Evolutionary conservation across 53 echinoderm and acorn worm species (phyloP).

Genomic region (Echinometra lucunter): DNA sequence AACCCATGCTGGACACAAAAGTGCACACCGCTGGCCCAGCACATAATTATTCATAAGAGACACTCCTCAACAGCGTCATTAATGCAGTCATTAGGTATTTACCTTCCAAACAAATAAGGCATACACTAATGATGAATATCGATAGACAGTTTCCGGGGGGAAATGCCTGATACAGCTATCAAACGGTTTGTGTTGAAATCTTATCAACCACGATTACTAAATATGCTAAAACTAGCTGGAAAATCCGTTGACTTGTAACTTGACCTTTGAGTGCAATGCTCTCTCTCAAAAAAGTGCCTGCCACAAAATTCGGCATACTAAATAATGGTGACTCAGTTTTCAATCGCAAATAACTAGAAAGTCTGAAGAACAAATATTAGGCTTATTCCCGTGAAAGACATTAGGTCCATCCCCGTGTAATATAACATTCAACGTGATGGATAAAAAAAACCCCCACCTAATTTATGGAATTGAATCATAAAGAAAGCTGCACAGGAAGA

Average conservation of each 20-base stretch:
- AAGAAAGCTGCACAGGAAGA: no score
- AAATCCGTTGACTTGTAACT: background rate
- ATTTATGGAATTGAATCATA: no score
- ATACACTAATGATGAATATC: no score
- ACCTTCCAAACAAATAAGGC: no score
- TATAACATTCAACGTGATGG: background rate
- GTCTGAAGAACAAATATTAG: background rate
- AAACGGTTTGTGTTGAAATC: background rate
- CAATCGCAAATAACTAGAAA: background rate
- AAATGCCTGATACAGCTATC: background rate
- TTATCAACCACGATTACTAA: background rate
- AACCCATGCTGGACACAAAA: no score
- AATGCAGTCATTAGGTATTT: no score
- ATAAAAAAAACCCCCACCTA: no score
- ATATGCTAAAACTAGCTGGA: background rate
- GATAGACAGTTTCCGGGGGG: background rate
- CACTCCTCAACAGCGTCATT: no score
- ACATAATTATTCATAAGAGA: no score
- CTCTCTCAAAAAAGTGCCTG: background rate
- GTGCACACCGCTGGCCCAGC: no score
- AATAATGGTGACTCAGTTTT: background rate
- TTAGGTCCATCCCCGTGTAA: background rate
- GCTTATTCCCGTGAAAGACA: background rate
- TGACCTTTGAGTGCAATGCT: background rate
- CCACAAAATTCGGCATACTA: background rate